Evolutionary conservation across 2,113 vertebrate genomes (phyloP).

Genomic region (Brachirus orientalis): DNA sequence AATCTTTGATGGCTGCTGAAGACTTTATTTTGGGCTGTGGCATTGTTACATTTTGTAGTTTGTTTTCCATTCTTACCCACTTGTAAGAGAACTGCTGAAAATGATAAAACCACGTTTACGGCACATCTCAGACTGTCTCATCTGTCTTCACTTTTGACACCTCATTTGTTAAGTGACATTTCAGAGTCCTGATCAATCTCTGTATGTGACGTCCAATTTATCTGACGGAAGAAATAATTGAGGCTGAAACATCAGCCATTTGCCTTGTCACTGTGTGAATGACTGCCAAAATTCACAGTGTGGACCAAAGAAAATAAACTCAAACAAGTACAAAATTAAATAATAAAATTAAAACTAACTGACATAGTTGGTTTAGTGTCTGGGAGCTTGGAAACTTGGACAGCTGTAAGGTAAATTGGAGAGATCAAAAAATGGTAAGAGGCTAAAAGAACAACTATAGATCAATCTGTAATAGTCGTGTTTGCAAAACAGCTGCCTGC

Average conservation of each 20-base stretch:
- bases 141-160: not conserved
- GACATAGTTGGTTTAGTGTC: no score
- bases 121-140: not conserved
- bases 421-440: no score
- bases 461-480: no score
- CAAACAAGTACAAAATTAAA: not conserved
- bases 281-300: not conserved
- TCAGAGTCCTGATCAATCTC: slow-evolving; percentile 27
- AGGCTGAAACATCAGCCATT: slow-evolving; percentile 17
- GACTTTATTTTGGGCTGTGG: no score
- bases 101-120: no score
- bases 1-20: no score
- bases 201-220: slow-evolving; percentile 2
- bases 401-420: no score
- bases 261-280: slow-evolving; percentile 3
- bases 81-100: not conserved
- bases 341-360: not conserved
- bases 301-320: not conserved
- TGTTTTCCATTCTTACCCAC: no score
- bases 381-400: no score
- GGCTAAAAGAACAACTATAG: no score
- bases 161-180: slow-evolving; percentile 41
- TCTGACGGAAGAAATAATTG: slow-evolving; percentile 30
- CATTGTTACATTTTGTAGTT: no score
- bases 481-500: no score